Conservation (phyloP, 1,140 invertebrate genomes). For the Macrobrachium nipponense region DNA sequence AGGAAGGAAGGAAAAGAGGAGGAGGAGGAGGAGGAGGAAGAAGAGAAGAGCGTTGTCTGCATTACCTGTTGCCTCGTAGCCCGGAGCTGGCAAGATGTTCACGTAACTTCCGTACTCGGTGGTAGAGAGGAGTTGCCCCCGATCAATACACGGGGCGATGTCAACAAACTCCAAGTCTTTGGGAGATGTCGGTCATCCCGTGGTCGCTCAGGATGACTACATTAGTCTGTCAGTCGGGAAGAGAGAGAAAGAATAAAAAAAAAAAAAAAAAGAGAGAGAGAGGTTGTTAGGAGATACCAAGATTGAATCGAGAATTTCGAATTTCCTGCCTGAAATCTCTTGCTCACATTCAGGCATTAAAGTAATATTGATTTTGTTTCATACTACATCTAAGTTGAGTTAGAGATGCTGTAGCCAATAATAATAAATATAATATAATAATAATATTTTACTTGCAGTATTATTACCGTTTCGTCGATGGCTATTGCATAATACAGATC, state of each 20-base stretch:
- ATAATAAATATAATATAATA: too few species aligned
- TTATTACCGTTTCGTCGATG: too few species aligned
- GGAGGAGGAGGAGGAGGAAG: too few species aligned
- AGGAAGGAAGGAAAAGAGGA: too few species aligned
- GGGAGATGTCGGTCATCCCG: background rate
- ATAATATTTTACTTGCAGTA: too few species aligned
- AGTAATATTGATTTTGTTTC: too few species aligned
- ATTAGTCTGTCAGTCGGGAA: constrained; percentile 5
- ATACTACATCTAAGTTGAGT: too few species aligned
- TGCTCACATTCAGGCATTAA: background rate
- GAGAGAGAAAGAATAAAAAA: background rate
- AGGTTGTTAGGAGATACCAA: background rate
- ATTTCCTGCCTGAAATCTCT: background rate
- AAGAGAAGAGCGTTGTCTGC: too few species aligned
- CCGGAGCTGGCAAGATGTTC: background rate
- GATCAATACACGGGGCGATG: background rate
- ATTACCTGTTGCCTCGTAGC: constrained; percentile 1
- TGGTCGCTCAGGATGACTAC: constrained; percentile 39
- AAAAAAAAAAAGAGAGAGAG: background rate
- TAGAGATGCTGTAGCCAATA: too few species aligned
- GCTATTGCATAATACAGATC: too few species aligned
- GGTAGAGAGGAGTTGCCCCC: background rate
- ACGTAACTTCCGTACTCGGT: background rate
- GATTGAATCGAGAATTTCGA: background rate
- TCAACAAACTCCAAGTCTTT: background rate